Conservation (phyloP, 2,797 vertebrate species). For the Danio aesculapii region DNA sequence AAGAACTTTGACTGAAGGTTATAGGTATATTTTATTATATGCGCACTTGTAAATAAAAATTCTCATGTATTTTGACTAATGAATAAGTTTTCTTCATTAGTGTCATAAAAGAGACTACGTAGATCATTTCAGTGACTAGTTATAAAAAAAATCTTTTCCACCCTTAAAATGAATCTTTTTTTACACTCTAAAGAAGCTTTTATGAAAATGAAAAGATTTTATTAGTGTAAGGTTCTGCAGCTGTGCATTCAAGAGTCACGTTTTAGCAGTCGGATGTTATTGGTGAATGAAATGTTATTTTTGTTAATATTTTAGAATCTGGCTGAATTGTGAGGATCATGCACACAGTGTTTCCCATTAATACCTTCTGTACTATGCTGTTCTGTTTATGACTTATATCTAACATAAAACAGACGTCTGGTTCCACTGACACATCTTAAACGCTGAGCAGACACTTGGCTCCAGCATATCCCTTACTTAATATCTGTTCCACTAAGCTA, state of each 20-base stretch:
- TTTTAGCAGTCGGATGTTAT: slow-evolving; percentile 1
- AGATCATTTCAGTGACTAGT: too few relatives aligned
- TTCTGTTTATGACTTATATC: not conserved
- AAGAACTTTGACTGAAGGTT: not conserved
- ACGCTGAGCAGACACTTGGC: slow-evolving; percentile 35
- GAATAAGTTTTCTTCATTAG: too few relatives aligned
- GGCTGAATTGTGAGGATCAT: not conserved
- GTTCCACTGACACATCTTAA: slow-evolving; percentile 19
- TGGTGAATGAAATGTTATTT: not conserved
- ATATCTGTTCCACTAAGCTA: slow-evolving; percentile 24
- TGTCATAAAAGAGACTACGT: too few relatives aligned
- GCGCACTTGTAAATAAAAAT: too few relatives aligned
- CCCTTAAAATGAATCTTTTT: too few relatives aligned
- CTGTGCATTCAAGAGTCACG: not conserved
- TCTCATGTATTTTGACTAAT: too few relatives aligned
- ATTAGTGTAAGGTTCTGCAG: too few relatives aligned
- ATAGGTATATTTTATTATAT: not conserved
- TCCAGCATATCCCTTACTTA: slow-evolving; percentile 10
- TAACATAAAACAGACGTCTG: slow-evolving; percentile 37
- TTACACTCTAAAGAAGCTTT: too few relatives aligned
- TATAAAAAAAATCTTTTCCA: too few relatives aligned
- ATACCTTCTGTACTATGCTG: slow-evolving; percentile 5
- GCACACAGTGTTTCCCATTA: not conserved
- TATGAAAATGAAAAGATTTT: too few relatives aligned
- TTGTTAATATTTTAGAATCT: slow-evolving; percentile 21